phyloP scores from a whole-genome alignment of 2,888 invertebrate genomes.

The Entomobrya proxima region DNA sequence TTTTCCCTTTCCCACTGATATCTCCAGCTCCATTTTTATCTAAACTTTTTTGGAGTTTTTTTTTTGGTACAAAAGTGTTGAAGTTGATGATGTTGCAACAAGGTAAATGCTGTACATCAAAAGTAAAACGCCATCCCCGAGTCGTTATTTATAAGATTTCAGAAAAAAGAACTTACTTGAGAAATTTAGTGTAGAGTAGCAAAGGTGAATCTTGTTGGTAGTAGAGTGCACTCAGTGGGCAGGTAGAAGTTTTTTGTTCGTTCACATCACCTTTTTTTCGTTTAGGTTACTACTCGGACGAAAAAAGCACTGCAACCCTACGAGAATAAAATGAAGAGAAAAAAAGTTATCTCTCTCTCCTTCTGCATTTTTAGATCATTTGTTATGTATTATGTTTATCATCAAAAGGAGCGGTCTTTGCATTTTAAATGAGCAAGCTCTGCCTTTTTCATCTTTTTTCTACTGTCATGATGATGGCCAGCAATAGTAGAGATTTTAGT shows the following conservation, averaged over 20 bases:
- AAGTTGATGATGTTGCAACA: constrained; percentile 28
- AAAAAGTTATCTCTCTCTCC: background rate
- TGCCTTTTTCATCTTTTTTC: constrained; percentile 14
- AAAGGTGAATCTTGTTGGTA: background rate
- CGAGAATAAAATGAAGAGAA: background rate
- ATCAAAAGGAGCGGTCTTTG: constrained; percentile 67
- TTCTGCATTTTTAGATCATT: constrained; percentile 52
- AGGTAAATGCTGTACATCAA: constrained; percentile 16
- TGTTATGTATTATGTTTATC: constrained; percentile 47
- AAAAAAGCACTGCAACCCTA: background rate
- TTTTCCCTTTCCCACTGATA: too few species aligned
- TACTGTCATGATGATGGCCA: background rate
- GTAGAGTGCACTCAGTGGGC: background rate
- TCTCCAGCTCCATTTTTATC: too few species aligned
- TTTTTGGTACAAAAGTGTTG: constrained; percentile 32
- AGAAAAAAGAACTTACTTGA: background rate
- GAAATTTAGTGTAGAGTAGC: background rate
- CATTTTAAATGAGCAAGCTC: constrained; percentile 60
- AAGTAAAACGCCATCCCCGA: background rate
- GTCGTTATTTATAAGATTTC: background rate
- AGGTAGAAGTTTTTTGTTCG: constrained; percentile 16
- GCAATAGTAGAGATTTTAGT: background rate
- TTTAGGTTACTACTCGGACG: background rate
- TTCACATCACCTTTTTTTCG: constrained; percentile 29
- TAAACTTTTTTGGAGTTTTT: background rate